Evolutionary conservation across 1,140 invertebrate genomes (phyloP), one percentile per base, ranked within the genome.

Genomic region (Cydia strobilella): DNA sequence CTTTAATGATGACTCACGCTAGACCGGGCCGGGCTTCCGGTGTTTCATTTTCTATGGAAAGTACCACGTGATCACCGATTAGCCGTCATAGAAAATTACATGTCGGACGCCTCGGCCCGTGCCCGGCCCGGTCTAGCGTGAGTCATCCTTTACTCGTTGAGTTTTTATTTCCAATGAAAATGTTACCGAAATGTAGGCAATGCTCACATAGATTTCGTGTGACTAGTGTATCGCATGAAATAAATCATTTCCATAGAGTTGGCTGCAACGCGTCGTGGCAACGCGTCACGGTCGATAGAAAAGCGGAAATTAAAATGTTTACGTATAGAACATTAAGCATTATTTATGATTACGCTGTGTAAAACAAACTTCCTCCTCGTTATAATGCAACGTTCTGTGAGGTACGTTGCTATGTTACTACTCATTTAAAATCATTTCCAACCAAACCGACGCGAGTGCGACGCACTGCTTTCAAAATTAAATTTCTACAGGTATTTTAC

Each of bases 301-400:
- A 73, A 45, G 66, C 82, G 86, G 86, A 88, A 88, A 88, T 88
- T 86, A 83, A 86, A 85, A 79, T 69, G 65, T 80, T 83, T 84
- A 80, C 81, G 84, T 84, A 80, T 82, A 78, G 74, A 77, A 80
- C 86, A 87, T 86, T 86, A 84, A 85, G 71, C 76, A 79, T 82
- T 82, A 82, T 84, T 85, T 88, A 86, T 79, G 77, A 77, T 79
- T 78, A 77, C 77, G 74, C 74, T 77, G 31, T 74, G 74, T 45
- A 59, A 59, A 59, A 59, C 20, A 59, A 20, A 59, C 18, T 59
- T 23, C 54, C 54, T 59, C 54, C 0, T 59, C 18, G 15, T 59
- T 23, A 12, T 59, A 59, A 51, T 51, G 48, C 48, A 51, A 51
- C 18, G n/a, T 20, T 3, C 20, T 7, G 18, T 59, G 9, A 31